phyloP scores from a whole-genome alignment of 2,888 invertebrate species.

The Diaphora mendica region DNA sequence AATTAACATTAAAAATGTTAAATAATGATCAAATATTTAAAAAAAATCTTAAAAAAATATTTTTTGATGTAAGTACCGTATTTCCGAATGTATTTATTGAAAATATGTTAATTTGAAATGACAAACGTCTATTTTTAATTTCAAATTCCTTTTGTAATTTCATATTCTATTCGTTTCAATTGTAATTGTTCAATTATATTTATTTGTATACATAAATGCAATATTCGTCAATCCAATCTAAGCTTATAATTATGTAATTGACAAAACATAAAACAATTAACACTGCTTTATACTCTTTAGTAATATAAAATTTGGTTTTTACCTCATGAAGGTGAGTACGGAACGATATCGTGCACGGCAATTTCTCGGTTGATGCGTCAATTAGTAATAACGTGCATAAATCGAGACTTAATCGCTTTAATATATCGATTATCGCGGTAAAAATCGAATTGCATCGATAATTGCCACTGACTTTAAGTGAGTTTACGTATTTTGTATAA shows the following conservation, averaged over 20 bases:
- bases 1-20: neutral
- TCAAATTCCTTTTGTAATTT: no score
- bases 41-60: no score
- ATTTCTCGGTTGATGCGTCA: neutral
- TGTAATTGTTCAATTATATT: no score
- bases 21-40: no score
- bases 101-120: no score
- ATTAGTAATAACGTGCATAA: neutral
- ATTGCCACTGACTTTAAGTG: neutral
- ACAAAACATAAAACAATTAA: neutral
- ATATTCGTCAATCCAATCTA: no score
- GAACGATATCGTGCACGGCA: neutral
- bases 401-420: neutral
- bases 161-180: no score
- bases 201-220: no score
- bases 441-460: neutral
- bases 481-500: neutral
- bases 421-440: constrained; percentile 1
- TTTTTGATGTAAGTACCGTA: no score
- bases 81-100: no score
- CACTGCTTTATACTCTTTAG: neutral
- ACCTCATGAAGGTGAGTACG: neutral
- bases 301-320: neutral
- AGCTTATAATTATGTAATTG: neutral
- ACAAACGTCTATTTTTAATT: no score